Base-by-base conservation (phyloP, 2,888 invertebrate species). In the Mythimna lalbum region DNA sequence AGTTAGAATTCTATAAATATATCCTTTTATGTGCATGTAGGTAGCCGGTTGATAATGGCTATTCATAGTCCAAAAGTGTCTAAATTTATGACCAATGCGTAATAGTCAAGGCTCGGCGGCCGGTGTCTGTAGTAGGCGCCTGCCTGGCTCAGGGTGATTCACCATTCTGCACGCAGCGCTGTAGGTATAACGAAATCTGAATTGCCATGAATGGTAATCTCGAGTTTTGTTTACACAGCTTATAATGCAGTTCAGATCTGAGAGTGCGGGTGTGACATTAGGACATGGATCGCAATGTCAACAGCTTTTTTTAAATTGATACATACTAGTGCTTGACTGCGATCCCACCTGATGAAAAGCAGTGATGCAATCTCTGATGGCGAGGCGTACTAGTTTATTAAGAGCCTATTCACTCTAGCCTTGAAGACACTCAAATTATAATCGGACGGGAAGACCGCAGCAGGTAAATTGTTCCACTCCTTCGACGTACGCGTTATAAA, bases 121-220 rank as follows among this genome's bases (percentile, higher is more conserved):
- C 71, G 14, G 68, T 73, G 73, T 61, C 76, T 76, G 78, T 62
- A 63, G 80, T 79, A 84, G 88, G 88, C 88, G 87, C 88, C 86
- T 80, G 87, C 69, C 82, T 75, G 84, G 80, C 84, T 84, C 75
- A 60, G 78, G 23, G 74, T 89, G 89, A 89, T 81, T 89, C 89
- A 89, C 83, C 81, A 69, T 63, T 68, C 73, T 78, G 74, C 73
- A 78, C 67, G 66, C 80, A 62, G 74, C 76, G 63, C 73, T 60
- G 73, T 72, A 33, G 33, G 33, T 33, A 63, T 67, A 76, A 76
- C 72, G 63, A 76, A 79, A 76, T 78, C 73, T 78, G 77, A 79
- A 86, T 86, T 79, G 76, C 86, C 86, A 86, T 86, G 67, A 78
- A 85, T 86, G 86, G 86, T 81, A 80, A 86, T 85, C 69, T 68